Conservation (phyloP, 2,888 invertebrate genomes). For the Tuta absoluta region DNA sequence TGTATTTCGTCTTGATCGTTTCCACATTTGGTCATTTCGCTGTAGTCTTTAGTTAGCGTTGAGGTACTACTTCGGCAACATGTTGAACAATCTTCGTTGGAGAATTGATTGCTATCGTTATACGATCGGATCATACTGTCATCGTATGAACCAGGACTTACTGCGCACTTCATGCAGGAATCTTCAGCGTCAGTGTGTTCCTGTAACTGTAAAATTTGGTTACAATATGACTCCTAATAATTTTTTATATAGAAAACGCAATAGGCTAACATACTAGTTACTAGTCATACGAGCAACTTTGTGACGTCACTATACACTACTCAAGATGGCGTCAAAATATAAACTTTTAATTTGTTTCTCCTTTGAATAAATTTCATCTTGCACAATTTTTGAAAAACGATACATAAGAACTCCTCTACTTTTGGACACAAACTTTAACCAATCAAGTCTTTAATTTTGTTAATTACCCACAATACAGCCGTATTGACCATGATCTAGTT, state of each 20-base stretch:
- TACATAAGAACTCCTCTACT: no score
- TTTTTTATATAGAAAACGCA: no score
- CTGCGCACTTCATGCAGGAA: conserved; percentile 78
- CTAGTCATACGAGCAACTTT: no score
- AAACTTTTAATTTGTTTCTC: no score
- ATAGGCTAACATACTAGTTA: no score
- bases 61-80: conserved; percentile 75
- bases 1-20: conserved; percentile 67
- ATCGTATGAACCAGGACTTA: conserved; percentile 79
- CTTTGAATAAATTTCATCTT: no score
- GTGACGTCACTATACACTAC: no score
- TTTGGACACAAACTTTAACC: no score
- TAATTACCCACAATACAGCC: no score
- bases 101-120: conserved; percentile 73
- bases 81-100: conserved; percentile 76
- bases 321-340: no score
- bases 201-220: conserved; percentile 46
- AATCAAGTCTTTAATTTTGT: no score
- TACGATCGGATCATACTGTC: conserved; percentile 76
- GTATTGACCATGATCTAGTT: background rate
- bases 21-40: conserved; percentile 78
- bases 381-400: no score
- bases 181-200: conserved; percentile 78
- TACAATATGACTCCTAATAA: background rate
- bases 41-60: conserved; percentile 74